Percentiles rank a stretch among this genome's conserved stretches.
phyloP scores from a whole-genome alignment of 2,888 invertebrate genomes.

The Cremastinae sp. region DNA sequence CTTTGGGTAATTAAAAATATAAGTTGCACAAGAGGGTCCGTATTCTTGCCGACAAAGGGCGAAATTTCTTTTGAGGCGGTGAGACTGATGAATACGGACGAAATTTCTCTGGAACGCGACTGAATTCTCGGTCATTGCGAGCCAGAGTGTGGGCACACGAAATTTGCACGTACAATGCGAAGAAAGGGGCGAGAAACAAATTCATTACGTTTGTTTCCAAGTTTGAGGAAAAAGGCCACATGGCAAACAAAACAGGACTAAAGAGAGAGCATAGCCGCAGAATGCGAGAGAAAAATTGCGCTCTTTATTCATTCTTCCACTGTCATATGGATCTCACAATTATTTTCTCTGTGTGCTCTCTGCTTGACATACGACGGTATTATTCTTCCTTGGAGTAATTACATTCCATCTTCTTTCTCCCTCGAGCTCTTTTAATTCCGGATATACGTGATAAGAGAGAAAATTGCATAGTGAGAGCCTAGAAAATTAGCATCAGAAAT shows the following conservation, averaged over 20 bases:
- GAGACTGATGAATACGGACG: too few species aligned
- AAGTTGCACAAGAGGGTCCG: too few species aligned
- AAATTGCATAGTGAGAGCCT: background rate
- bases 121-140: too few species aligned
- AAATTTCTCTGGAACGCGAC: too few species aligned
- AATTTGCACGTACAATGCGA: background rate
- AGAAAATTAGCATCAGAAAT: background rate
- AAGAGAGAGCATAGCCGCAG: conserved; percentile 13
- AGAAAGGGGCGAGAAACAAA: conserved; percentile 27
- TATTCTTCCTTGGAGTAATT: conserved; percentile 51
- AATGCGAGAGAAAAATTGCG: conserved; percentile 21
- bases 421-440: conserved; percentile 22
- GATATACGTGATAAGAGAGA: conserved; percentile 19
- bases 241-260: conserved; percentile 22
- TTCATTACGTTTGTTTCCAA: conserved; percentile 49
- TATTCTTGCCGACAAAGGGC: too few species aligned
- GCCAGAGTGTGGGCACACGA: too few species aligned
- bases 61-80: too few species aligned
- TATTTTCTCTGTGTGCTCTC: conserved; percentile 31
- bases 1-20: too few species aligned
- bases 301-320: conserved; percentile 53
- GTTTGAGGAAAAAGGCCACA: conserved; percentile 35
- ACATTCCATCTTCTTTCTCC: conserved; percentile 35
- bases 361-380: conserved; percentile 27
- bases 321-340: conserved; percentile 38